Conservation (phyloP, 1,140 invertebrate genomes). For the Rhopalosiphum padi region DNA sequence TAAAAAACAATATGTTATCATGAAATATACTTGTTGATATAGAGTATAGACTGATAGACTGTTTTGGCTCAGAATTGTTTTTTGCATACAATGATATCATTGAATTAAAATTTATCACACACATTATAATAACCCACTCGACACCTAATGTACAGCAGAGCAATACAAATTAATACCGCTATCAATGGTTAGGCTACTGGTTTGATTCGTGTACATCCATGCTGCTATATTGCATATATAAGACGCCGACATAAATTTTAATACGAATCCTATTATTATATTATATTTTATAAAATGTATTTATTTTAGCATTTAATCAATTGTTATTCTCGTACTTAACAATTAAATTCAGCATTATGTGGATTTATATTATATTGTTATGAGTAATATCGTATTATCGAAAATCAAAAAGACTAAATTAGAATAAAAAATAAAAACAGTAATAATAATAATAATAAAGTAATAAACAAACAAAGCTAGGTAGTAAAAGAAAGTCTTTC, state of each 20-base stretch:
- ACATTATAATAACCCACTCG: too few species aligned
- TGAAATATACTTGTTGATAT: too few species aligned
- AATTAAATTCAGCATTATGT: not conserved
- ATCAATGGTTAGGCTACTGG: not conserved
- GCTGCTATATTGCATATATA: slow-evolving; percentile 43
- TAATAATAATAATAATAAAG: not conserved
- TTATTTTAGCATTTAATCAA: not conserved
- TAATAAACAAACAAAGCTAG: not conserved
- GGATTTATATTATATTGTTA: too few species aligned
- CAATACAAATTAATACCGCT: not conserved
- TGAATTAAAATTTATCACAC: too few species aligned
- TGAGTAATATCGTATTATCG: not conserved
- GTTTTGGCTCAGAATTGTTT: too few species aligned
- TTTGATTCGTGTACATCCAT: not conserved
- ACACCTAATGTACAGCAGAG: too few species aligned
- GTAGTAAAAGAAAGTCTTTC: not conserved
- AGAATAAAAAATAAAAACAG: not conserved
- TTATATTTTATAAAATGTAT: not conserved
- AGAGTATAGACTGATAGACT: too few species aligned
- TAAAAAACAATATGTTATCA: too few species aligned
- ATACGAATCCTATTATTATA: not conserved
- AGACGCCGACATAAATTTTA: not conserved
- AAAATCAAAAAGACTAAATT: not conserved
- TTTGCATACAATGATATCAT: too few species aligned
- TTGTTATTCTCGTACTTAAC: not conserved